A percentile compares a stretch with the other conserved stretches of the same genome.
These are phyloP conservation scores for Erebia aethiops DNA, from an alignment of 2,888 invertebrate genomes.

Conservation along the genomic window DNA sequence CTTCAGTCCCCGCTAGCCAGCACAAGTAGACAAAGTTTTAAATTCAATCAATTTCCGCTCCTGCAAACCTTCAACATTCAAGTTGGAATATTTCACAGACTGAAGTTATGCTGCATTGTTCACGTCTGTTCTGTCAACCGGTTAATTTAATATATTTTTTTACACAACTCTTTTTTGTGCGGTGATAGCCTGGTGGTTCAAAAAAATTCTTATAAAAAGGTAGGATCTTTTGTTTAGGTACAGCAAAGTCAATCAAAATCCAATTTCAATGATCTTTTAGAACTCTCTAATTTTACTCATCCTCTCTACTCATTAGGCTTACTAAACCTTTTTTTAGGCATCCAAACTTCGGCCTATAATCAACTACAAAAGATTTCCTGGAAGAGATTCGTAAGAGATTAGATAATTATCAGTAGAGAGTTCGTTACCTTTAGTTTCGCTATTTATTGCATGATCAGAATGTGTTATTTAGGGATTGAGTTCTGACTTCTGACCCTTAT, in stretches of 20 bases:
- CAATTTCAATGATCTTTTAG: too few relatives aligned
- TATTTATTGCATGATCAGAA: constrained; percentile 10
- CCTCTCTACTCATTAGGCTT: too few relatives aligned
- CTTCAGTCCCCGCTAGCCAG: background rate
- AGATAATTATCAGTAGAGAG: background rate
- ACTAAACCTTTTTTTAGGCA: too few relatives aligned
- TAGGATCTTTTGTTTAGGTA: too few relatives aligned
- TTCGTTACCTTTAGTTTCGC: background rate
- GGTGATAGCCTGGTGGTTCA: too few relatives aligned
- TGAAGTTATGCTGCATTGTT: background rate
- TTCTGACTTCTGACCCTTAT: background rate
- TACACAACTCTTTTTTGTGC: too few relatives aligned
- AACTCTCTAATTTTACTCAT: too few relatives aligned
- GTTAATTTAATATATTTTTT: background rate
- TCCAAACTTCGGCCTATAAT: too few relatives aligned
- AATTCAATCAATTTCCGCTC: constrained; percentile 10
- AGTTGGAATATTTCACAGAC: constrained; percentile 6
- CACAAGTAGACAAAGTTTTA: constrained; percentile 7
- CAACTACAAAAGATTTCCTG: background rate
- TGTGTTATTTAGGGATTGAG: constrained; percentile 9
- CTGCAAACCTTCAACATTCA: constrained; percentile 11
- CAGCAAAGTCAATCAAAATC: too few relatives aligned
- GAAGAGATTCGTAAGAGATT: background rate
- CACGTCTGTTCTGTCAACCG: background rate
- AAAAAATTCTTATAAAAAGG: too few relatives aligned